Conservation (phyloP, 2,888 invertebrate species). For the Gastrophysa polygoni region DNA sequence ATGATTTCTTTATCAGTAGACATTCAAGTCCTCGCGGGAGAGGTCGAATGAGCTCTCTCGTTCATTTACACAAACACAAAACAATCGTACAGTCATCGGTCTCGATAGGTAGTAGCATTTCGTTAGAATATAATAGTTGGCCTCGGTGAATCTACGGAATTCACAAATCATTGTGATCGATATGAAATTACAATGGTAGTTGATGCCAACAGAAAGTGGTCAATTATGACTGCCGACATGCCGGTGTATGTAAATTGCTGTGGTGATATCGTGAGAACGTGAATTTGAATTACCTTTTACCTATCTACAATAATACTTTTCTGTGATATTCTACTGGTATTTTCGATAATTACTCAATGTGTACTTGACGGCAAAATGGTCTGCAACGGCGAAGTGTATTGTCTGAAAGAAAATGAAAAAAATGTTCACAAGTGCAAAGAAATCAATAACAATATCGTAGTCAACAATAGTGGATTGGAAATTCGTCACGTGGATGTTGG, state of each 20-base stretch:
- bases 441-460: constrained; percentile 20
- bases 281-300: background rate
- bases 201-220: background rate
- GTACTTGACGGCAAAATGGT: constrained; percentile 43
- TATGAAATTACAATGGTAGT: background rate
- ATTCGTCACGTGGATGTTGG: background rate
- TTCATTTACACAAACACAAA: background rate
- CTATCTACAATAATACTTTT: background rate
- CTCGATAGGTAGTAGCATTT: background rate
- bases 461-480: background rate
- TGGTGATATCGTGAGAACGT: constrained; percentile 1
- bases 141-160: constrained; percentile 3
- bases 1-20: background rate
- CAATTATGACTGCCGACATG: background rate
- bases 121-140: constrained; percentile 3
- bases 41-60: background rate
- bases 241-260: constrained; percentile 5
- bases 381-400: constrained; percentile 42
- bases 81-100: background rate
- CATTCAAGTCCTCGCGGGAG: background rate
- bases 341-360: constrained; percentile 9
- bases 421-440: constrained; percentile 15
- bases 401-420: constrained; percentile 22
- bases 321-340: constrained; percentile 22
- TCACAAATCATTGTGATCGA: constrained; percentile 6